phyloP scores from a whole-genome alignment of 2,797 vertebrate species.

The Phaenicophaeus curvirostris region DNA sequence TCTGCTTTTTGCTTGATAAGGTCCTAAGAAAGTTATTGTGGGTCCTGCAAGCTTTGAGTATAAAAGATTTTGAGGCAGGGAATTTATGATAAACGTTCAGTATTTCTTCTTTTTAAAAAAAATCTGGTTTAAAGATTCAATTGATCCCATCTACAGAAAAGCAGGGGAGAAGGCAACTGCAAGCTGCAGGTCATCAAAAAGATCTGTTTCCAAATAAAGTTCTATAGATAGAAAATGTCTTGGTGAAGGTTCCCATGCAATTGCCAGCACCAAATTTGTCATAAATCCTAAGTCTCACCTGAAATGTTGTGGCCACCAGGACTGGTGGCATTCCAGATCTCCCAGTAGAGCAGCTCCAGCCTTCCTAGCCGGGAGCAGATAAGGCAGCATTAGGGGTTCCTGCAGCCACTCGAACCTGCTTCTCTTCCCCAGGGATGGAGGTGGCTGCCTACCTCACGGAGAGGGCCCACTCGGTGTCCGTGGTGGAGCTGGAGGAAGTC shows the following conservation, averaged over 20 bases:
- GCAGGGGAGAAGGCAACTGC: accelerated
- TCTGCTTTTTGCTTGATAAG: neutral
- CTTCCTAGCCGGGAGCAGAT: neutral
- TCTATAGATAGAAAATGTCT: neutral
- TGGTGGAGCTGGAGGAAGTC: constrained; percentile 91
- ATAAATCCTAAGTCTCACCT: neutral
- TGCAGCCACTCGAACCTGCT: accelerated
- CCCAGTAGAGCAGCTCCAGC: neutral
- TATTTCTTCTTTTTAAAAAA: neutral
- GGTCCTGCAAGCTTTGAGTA: neutral
- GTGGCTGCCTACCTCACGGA: constrained; percentile 93
- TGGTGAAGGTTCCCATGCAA: neutral
- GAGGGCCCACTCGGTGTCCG: constrained; percentile 95
- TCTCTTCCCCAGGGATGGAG: constrained; percentile 89
- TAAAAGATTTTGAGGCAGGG: neutral
- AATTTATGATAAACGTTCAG: neutral
- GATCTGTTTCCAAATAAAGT: neutral
- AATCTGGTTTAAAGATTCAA: neutral
- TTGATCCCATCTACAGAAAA: neutral
- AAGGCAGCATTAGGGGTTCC: neutral
- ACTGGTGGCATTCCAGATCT: neutral
- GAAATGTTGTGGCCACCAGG: neutral
- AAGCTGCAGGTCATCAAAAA: neutral
- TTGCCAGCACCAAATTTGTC: neutral
- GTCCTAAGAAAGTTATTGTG: neutral